Evolutionary conservation across 2,113 vertebrate species (phyloP), one percentile per base, ranked within the genome.

Genomic region (Vireo altiloquus): DNA sequence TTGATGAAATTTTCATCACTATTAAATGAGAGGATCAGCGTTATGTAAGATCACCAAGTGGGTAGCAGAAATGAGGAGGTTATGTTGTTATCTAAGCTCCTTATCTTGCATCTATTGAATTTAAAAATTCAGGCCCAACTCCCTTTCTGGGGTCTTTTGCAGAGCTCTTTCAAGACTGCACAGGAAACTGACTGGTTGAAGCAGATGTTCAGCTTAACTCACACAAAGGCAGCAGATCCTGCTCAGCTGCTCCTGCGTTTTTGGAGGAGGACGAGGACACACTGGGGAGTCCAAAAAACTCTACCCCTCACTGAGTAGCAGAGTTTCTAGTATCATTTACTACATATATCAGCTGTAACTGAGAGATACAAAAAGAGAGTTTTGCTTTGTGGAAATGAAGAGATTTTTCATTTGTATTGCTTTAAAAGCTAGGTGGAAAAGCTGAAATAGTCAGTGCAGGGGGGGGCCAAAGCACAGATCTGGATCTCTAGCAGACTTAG

Each of bases 1-100:
- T 89, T 85, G 88, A 94, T 93, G 86, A 93, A 96, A 96, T 92
- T 95, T 92, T 95, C 90, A 90, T 92, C 65, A 52, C 46, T 87
- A 57, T 90, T 97, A 91, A 96, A 87, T 76, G 81, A 86, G 69
- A 93, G 27, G 25, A 89, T 86, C 74, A 49, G 57, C 6, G 22
- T 94, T 87, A 70, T 87, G 74, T 90, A 93, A 94, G 72, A 95
- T 87, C 64, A 92, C 69, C 16, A 64, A 94, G 13, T 2, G 23
- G 20, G 60, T n/a, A 82, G 76, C 53, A 93, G 72, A 93, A 92
- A 94, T 18, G 8, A 81, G 52, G 57, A 82, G 39, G 50, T 78
- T 74, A 47, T 65, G 52, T 49, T 83, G 18, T 89, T 83, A 64
- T 68, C 64, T 90, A 63, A 78, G 64, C n/a, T 87, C 40, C 20